These are phyloP conservation scores for Brachyalestes nurse DNA, from an alignment of 2,797 vertebrate genomes.

Conservation along the genomic window DNA sequence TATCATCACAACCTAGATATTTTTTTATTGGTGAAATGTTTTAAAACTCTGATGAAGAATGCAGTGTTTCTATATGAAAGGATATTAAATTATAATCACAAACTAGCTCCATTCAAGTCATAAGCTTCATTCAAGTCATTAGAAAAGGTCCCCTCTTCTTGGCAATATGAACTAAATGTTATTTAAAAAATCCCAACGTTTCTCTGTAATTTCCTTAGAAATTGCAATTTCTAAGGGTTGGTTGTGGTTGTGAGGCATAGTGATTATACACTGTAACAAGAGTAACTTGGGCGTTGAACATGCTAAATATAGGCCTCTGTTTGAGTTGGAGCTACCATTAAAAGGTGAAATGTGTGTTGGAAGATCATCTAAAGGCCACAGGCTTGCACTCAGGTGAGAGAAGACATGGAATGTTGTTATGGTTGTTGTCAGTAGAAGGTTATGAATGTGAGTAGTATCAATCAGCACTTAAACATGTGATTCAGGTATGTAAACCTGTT, in stretches of 20 bases:
- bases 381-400: constrained; percentile 23
- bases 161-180: too few relatives aligned
- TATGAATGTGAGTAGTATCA: constrained; percentile 16
- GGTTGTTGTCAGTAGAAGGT: constrained; percentile 1
- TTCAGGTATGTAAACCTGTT: constrained; percentile 11
- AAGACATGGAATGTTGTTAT: constrained; percentile 24
- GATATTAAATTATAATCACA: too few relatives aligned
- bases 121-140: too few relatives aligned
- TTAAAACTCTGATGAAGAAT: too few relatives aligned
- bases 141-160: too few relatives aligned
- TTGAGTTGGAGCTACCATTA: neutral
- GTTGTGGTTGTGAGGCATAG: neutral
- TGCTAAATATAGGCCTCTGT: constrained; percentile 9
- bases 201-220: too few relatives aligned
- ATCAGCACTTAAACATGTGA: constrained; percentile 8
- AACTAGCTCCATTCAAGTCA: too few relatives aligned
- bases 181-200: too few relatives aligned
- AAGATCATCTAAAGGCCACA: constrained; percentile 7
- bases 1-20: neutral
- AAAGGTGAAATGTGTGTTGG: constrained; percentile 8
- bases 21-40: too few relatives aligned
- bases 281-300: neutral
- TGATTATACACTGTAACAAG: neutral
- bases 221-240: neutral
- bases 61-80: too few relatives aligned